Base-by-base conservation (phyloP, 2,888 invertebrate genomes). In the Sesia bembeciformis region DNA sequence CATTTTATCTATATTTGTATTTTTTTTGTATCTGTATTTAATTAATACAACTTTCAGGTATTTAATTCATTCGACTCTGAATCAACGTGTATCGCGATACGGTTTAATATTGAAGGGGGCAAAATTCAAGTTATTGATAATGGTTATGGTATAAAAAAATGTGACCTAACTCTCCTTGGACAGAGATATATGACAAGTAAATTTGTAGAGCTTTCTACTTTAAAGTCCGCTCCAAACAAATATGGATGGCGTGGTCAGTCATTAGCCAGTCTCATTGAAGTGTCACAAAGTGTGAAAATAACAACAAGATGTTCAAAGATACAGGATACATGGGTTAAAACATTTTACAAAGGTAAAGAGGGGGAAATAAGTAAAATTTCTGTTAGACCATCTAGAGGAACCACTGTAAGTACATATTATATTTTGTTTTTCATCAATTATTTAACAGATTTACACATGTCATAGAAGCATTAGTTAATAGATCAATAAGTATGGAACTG, bases 61-160 rank as follows among this genome's bases (percentile, higher is more conserved):
- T 84, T 91, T 58, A 95, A 95, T 79, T 90, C 94, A 40, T 72
- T 95, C 58, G 94, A 95, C 78, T 94, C 94, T 5, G 89, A 90
- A 59, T 91, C 95, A 2, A 92, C 91, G 23, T 92, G 93, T 39
- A 91, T 96, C 56, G 94, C 94, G 38, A 87, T 95, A 53, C 87
- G 94, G 66, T 72, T 95, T 39, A 85, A 94, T 73, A 76, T 93
- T 40, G 71, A 81, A 55, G 86, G 91, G 58, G 90, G 90, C 64
- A 90, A 88, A 61, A 88, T 96, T 61, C 94, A 94, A 90, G 93
- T 96, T 4, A 89, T 95, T 46, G 96, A 96, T 72, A 95, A 96
- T 84, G 96, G 96, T 3, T 64, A 60, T 62, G 96, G 96, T 3
- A 91, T 96, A 40, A 63, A 78, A 3, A 76, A 82, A 63, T 67